Conservation (phyloP, 2,888 invertebrate genomes). For the Notocelia uddmanniana region DNA sequence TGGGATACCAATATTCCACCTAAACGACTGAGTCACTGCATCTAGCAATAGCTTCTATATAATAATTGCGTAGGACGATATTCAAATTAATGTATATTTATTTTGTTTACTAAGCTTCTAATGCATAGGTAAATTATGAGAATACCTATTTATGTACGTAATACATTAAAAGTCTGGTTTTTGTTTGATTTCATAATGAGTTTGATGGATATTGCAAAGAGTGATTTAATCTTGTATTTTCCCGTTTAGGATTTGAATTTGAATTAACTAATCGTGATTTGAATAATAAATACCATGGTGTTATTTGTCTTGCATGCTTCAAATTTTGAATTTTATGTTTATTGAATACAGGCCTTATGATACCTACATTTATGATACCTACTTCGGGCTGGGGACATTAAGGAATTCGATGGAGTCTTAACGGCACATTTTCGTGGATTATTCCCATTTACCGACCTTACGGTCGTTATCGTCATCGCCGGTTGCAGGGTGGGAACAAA, state of each 20-base stretch:
- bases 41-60: neutral
- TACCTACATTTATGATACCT: no score
- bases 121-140: neutral
- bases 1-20: neutral
- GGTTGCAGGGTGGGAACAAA: no score
- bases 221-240: conserved; percentile 2
- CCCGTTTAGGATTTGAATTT: neutral
- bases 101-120: neutral
- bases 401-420: no score
- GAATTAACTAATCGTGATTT: neutral
- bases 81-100: conserved; percentile 11
- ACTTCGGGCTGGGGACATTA: no score
- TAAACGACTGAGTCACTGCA: conserved; percentile 12
- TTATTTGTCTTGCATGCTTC: no score
- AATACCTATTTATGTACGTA: neutral
- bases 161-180: neutral
- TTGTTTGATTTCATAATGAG: conserved; percentile 9
- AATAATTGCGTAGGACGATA: conserved; percentile 18
- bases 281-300: neutral
- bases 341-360: no score
- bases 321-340: no score
- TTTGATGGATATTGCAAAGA: neutral
- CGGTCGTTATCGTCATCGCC: no score
- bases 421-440: no score
- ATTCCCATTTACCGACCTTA: no score